phyloP scores from a whole-genome alignment of 2,888 invertebrate genomes.

The Blera fallax region DNA sequence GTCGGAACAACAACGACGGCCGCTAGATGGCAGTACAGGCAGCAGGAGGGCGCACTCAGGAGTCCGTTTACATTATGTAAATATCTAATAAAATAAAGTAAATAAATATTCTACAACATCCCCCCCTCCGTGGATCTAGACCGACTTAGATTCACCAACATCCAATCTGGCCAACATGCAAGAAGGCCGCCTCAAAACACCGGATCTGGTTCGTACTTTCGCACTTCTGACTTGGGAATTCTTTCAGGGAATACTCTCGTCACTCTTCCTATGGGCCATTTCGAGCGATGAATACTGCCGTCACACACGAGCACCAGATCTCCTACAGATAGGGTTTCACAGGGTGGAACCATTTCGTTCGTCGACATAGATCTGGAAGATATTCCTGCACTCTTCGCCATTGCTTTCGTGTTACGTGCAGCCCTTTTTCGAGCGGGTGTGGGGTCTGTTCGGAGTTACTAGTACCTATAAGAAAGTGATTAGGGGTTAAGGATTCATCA shows the following conservation, averaged over 20 bases:
- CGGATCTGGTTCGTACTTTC: background rate
- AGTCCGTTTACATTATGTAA: too few relatives aligned
- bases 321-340: background rate
- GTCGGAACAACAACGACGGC: too few relatives aligned
- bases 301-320: background rate
- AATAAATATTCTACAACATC: too few relatives aligned
- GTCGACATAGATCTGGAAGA: background rate
- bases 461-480: conserved; percentile 28
- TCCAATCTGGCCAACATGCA: background rate
- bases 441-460: conserved; percentile 15
- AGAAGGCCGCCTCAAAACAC: background rate
- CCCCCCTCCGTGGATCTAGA: too few relatives aligned
- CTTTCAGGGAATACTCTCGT: background rate
- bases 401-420: background rate
- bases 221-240: background rate
- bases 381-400: background rate
- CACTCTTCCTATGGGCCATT: background rate
- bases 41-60: too few relatives aligned
- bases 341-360: background rate
- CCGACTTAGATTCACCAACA: background rate
- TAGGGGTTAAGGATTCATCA: conserved; percentile 25
- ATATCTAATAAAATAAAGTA: too few relatives aligned
- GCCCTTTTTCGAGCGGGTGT: background rate
- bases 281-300: background rate
- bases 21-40: too few relatives aligned